A percentile compares a stretch with the other conserved stretches of the same genome.
Evolutionary conservation across 2,797 vertebrate species (phyloP).

Genomic region (Melopsittacus undulatus): DNA sequence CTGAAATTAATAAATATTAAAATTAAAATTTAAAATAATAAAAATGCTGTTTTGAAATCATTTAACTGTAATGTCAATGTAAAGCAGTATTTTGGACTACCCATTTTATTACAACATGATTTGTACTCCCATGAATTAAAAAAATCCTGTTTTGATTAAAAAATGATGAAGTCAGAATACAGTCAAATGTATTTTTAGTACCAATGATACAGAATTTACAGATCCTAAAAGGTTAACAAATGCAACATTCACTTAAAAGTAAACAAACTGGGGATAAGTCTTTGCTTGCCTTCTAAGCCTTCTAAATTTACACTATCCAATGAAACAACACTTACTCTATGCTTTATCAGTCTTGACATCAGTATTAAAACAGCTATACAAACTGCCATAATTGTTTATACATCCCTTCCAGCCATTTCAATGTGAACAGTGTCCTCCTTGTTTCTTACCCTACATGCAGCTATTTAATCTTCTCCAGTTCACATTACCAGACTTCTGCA

Average conservation of each 20-base stretch:
- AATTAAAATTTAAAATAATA: not conserved
- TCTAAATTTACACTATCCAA: constrained; percentile 1
- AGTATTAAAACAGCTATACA: constrained; percentile 19
- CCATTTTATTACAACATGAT: not conserved
- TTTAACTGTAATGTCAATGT: not conserved
- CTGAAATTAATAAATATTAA: not conserved
- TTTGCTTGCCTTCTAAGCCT: not conserved
- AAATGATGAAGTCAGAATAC: not conserved
- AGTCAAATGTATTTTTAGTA: not conserved
- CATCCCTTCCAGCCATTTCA: not conserved
- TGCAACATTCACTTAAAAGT: not conserved
- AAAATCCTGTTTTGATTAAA: not conserved
- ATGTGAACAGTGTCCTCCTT: constrained; percentile 38
- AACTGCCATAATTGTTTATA: constrained; percentile 42
- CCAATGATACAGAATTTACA: not conserved
- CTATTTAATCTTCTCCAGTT: constrained; percentile 31
- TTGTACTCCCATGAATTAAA: not conserved
- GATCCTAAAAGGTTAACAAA: not conserved
- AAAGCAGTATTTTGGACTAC: not conserved
- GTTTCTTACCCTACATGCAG: not conserved
- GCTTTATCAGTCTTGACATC: constrained; percentile 43
- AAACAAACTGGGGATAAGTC: not conserved
- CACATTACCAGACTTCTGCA: constrained; percentile 10
- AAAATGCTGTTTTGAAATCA: not conserved
- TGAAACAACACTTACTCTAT: not conserved